Conservation (phyloP, 2,113 vertebrate genomes). For the Zosterops borbonicus region DNA sequence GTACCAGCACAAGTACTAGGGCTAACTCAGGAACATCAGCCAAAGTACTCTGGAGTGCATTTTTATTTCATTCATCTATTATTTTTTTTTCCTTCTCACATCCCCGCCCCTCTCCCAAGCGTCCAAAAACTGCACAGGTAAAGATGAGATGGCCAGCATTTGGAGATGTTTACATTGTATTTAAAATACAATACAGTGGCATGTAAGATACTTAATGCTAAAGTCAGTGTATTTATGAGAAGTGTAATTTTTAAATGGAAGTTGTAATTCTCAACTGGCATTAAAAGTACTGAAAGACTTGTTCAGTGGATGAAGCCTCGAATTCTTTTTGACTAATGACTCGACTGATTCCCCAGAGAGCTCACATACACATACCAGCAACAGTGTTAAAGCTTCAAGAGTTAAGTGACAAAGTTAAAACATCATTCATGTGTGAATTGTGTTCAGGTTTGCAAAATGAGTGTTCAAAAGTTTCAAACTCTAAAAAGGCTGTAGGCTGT, state of each 20-base stretch:
- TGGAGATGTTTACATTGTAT: constrained; percentile 74
- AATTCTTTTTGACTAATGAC: background rate
- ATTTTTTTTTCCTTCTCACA: background rate
- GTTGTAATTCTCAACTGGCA: constrained; percentile 70
- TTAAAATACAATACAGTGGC: constrained; percentile 71
- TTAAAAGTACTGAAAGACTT: constrained; percentile 69
- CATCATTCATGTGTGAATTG: background rate
- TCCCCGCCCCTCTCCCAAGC: background rate
- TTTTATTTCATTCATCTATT: constrained; percentile 16
- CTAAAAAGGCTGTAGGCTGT: background rate
- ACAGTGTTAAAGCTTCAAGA: background rate
- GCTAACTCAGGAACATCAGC: constrained; percentile 72
- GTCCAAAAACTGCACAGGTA: constrained; percentile 68
- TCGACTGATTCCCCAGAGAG: background rate
- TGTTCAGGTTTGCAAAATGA: background rate
- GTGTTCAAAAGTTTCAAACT: background rate
- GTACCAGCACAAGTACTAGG: constrained; percentile 21
- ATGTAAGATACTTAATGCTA: constrained; percentile 72
- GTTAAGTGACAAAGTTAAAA: background rate
- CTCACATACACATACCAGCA: background rate
- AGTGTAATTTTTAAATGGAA: constrained; percentile 75
- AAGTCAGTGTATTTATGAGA: constrained; percentile 73
- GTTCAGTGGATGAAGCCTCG: background rate
- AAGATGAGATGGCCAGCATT: constrained; percentile 65
- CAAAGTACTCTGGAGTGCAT: constrained; percentile 41